Conservation (phyloP, 1,140 invertebrate genomes). For the Bicyclus anynana region DNA sequence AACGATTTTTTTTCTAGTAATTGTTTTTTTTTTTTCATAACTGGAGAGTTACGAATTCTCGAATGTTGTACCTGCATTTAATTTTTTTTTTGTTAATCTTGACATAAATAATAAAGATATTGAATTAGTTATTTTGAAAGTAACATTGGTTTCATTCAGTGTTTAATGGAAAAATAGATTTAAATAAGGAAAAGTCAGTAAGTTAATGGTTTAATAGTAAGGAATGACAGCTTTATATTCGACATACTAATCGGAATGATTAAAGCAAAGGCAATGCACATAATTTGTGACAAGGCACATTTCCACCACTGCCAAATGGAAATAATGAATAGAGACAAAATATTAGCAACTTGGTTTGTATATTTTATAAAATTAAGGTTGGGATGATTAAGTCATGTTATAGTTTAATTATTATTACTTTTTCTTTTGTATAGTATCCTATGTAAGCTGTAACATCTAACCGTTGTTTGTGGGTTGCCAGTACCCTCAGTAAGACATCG, state of each 20-base stretch:
- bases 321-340: constrained; percentile 50
- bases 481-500: no score
- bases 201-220: constrained; percentile 59
- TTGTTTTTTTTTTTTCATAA: constrained; percentile 67
- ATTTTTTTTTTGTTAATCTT: constrained; percentile 72
- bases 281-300: constrained; percentile 76
- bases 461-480: constrained; percentile 31
- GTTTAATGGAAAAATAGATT: constrained; percentile 47
- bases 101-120: constrained; percentile 72
- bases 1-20: constrained; percentile 69
- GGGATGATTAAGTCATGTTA: constrained; percentile 70
- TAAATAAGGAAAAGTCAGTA: constrained; percentile 68
- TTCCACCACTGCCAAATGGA: constrained; percentile 75
- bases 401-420: constrained; percentile 70
- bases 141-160: constrained; percentile 55
- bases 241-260: constrained; percentile 55
- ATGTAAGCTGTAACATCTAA: constrained; percentile 49
- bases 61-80: constrained; percentile 79
- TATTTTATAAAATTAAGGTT: constrained; percentile 66
- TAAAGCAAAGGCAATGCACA: constrained; percentile 45
- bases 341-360: constrained; percentile 62
- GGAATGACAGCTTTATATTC: constrained; percentile 71
- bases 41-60: constrained; percentile 75
- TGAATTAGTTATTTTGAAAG: constrained; percentile 59
- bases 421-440: constrained; percentile 71